These are phyloP conservation scores for Tokudaia tokunoshimensis DNA, from an alignment of 2,797 vertebrate species.

Conservation along the genomic window DNA sequence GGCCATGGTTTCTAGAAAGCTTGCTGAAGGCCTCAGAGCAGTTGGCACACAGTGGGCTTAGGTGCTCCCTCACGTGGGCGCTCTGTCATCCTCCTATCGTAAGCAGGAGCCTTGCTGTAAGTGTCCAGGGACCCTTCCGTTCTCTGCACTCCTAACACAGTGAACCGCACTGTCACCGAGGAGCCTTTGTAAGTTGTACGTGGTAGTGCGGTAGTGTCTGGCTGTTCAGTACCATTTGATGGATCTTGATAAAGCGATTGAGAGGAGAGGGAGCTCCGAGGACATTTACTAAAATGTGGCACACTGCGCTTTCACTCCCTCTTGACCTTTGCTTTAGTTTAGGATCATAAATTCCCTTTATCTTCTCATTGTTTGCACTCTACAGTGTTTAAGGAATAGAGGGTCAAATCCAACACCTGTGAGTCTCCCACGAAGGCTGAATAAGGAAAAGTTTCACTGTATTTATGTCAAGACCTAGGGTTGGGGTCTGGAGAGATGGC, in stretches of 20 bases:
- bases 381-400: background rate
- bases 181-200: background rate
- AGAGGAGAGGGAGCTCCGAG: conserved; percentile 9
- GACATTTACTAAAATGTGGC: background rate
- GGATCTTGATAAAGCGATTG: background rate
- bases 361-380: background rate
- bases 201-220: no score
- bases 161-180: background rate
- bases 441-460: background rate
- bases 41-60: background rate
- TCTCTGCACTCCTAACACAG: background rate
- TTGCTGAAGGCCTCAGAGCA: background rate
- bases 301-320: background rate
- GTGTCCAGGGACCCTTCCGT: background rate
- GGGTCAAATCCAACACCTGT: background rate
- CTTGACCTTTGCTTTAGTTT: background rate
- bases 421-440: background rate
- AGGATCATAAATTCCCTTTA: background rate
- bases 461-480: conserved; percentile 25
- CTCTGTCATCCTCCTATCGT: background rate
- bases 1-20: background rate
- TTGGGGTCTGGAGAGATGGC: no score
- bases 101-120: background rate
- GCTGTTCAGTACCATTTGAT: background rate
- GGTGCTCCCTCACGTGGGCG: background rate